A percentile compares a stretch with the other conserved stretches of the same genome.
Conservation (phyloP, 2,797 vertebrate genomes). For the Gymnocypris eckloni region DNA sequence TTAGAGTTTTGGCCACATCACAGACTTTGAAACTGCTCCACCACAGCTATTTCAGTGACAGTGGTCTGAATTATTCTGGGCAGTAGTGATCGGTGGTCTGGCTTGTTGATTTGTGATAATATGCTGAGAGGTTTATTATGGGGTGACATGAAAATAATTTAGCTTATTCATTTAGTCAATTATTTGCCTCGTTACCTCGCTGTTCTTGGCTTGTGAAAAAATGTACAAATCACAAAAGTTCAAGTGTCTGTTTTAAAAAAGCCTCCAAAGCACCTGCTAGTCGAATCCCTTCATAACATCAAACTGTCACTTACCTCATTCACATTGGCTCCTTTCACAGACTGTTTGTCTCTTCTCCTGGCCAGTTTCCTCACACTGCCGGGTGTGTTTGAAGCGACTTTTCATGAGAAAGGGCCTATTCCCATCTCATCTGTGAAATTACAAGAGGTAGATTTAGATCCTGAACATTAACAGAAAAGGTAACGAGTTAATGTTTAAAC, state of each 20-base stretch:
- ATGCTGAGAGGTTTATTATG: conserved; percentile 18
- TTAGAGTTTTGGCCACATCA: conserved; percentile 68
- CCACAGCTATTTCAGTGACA: conserved; percentile 71
- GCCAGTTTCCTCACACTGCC: not conserved
- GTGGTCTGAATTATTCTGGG: conserved; percentile 27
- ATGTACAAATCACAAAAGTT: conserved; percentile 28
- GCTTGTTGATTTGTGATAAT: conserved; percentile 33
- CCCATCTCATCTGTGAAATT: not conserved
- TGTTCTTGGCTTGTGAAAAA: conserved; percentile 11
- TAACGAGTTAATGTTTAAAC: conserved; percentile 2
- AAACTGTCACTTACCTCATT: conserved; percentile 51
- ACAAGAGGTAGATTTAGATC: conserved; percentile 38
- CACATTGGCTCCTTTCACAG: conserved; percentile 9
- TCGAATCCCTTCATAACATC: conserved; percentile 32
- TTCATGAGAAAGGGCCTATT: conserved; percentile 22
- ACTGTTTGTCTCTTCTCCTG: conserved; percentile 36
- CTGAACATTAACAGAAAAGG: conserved; percentile 11
- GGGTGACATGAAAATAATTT: conserved; percentile 8
- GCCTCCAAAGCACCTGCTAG: conserved; percentile 43
- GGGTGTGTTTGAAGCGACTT: not conserved
- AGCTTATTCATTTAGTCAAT: not conserved
- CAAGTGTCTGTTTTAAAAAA: conserved; percentile 19
- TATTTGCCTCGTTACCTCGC: not conserved
- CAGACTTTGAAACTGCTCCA: conserved; percentile 65
- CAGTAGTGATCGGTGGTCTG: conserved; percentile 9